Conservation (phyloP, 2,113 vertebrate species). For the Deroptyus accipitrinus region DNA sequence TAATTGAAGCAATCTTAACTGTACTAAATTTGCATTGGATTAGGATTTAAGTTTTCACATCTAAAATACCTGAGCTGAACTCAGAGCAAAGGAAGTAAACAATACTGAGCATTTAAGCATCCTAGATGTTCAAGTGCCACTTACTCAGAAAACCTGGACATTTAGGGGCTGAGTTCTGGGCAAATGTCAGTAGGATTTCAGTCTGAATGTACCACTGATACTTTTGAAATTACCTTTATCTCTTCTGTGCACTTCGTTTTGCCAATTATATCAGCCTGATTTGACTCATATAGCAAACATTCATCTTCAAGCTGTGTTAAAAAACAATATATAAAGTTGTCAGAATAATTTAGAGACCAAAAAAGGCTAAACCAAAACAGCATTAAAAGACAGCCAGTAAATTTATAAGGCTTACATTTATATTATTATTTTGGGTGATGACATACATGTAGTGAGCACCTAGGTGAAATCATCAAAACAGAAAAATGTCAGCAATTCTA, state of each 20-base stretch:
- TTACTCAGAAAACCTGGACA: neutral
- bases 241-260: neutral
- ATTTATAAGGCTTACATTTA: neutral
- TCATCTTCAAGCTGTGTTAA: neutral
- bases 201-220: neutral
- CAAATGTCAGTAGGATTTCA: neutral
- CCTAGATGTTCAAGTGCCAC: neutral
- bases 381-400: neutral
- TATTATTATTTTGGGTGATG: neutral
- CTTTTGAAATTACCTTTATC: neutral
- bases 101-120: neutral
- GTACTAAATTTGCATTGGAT: accelerated
- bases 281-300: neutral
- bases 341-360: neutral
- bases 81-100: neutral
- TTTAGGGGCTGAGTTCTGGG: neutral
- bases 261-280: neutral
- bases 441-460: neutral
- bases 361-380: neutral
- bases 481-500: neutral
- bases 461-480: neutral
- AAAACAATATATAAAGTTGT: neutral
- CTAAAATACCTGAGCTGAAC: neutral
- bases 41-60: neutral
- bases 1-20: neutral